Base-by-base conservation (phyloP, 1,140 invertebrate genomes). In the Proales similis region DNA sequence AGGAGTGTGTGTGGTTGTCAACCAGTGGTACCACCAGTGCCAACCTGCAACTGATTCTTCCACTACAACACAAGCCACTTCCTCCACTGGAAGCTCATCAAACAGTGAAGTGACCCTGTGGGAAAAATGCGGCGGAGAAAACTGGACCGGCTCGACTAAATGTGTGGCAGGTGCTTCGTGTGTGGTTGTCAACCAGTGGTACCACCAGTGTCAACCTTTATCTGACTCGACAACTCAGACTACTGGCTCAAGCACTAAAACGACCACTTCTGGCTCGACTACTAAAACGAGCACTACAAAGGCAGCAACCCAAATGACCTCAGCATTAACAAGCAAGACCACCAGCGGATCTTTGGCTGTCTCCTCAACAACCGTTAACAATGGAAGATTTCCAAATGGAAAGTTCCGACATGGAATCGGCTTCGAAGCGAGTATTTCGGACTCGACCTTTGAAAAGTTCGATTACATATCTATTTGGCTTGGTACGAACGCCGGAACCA, bases 381-480 rank as follows among this genome's bases (percentile, higher is more conserved):
- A 32, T 33, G 17, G 4, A 14, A 17, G 12, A 14, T 51, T 51
- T 51, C 48, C 33, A 51, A 26, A 14, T 7, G 39, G 39, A 36
- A 20, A 22, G 24, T 33, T 51, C 20, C 33, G 39, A 32, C 5
- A 36, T 17, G 48, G 48, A 51, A 51, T 51, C 39, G 33, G 30
- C 20, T 51, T 32, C n/a, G 48, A 51, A 12, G 33, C 17, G 48
- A 32, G 33, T 6, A 51, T 19, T 12, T 38, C 36, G 22, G 12
- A 17, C 19, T 22, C 39, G 4, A n/a, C 36, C 39, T 51, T 26
- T 33, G 17, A 51, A 4, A 51, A 51, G 22, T 51, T 51, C 12
- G 46, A 48, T 24, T 48, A 48, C 46, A 48, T 48, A 29, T 48
- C 46, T 9, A 48, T 48, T 48, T 20, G 46, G 20, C 27, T 48